A percentile compares a stretch with the other conserved stretches of the same genome.
Evolutionary conservation across 1,140 invertebrate species (phyloP).

Genomic region (Drosophila micromelanica): DNA sequence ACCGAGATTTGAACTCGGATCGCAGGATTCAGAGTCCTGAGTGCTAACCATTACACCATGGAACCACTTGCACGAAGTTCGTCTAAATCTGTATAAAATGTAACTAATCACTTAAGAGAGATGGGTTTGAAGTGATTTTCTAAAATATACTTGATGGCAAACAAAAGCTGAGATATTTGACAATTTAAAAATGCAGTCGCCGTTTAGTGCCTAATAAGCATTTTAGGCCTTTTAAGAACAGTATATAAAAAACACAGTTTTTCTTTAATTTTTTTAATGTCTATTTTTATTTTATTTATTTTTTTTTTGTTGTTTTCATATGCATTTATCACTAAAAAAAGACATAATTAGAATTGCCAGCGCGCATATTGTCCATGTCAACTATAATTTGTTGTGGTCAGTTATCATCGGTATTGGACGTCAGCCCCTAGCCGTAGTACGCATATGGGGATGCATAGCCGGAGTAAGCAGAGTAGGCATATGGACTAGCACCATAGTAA

Average conservation of each 20-base stretch:
- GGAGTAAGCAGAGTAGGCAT: constrained; percentile 66
- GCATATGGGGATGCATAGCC: constrained; percentile 72
- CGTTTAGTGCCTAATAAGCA: no score
- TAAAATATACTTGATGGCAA: neutral
- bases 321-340: constrained; percentile 62
- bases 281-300: constrained; percentile 31
- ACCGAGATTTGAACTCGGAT: constrained; percentile 94
- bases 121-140: neutral
- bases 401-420: constrained; percentile 9
- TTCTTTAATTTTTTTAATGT: constrained; percentile 14
- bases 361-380: constrained; percentile 50
- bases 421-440: constrained; percentile 65
- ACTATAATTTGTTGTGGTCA: constrained; percentile 34
- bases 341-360: constrained; percentile 67
- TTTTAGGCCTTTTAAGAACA: no score
- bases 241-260: no score
- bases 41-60: constrained; percentile 96
- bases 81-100: constrained; percentile 7
- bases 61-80: constrained; percentile 53
- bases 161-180: no score
- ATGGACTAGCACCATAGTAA: constrained; percentile 70
- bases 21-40: constrained; percentile 96
- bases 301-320: constrained; percentile 60
- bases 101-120: neutral
- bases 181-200: no score